These are phyloP conservation scores for Mesoligia furuncula DNA, from an alignment of 2,888 invertebrate species.

Conservation along the genomic window DNA sequence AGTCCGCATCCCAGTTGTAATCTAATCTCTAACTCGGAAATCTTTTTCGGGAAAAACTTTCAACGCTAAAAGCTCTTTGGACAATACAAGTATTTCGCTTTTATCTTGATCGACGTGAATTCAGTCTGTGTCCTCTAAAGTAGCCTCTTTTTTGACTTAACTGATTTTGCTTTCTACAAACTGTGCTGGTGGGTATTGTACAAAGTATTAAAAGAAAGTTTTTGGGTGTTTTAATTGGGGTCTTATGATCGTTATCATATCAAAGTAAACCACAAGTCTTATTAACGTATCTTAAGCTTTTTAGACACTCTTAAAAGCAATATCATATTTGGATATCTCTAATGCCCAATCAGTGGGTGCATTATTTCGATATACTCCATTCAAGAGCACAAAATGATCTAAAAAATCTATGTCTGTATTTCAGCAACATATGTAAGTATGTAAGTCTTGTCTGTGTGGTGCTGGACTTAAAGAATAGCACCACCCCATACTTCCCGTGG, in stretches of 20 bases:
- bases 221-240: neutral
- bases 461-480: too few relatives aligned
- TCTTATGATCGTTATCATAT: neutral
- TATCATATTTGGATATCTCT: neutral
- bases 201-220: too few relatives aligned
- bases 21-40: constrained; percentile 58
- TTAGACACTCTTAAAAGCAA: neutral
- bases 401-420: neutral
- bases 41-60: constrained; percentile 62
- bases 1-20: constrained; percentile 46
- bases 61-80: constrained; percentile 60
- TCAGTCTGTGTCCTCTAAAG: constrained; percentile 39
- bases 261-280: too few relatives aligned
- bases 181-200: neutral
- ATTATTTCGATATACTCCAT: neutral
- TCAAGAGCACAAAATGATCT: neutral
- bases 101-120: constrained; percentile 51
- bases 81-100: constrained; percentile 58
- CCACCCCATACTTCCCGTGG: too few relatives aligned
- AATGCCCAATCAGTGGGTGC: too few relatives aligned
- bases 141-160: constrained; percentile 24
- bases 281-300: neutral
- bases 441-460: too few relatives aligned
- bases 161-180: constrained; percentile 17
- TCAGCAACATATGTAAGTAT: too few relatives aligned